Percentiles rank a stretch among this genome's conserved stretches.
Evolutionary conservation across 30 jellyfish, hydroid and myxozoan species (phyloP).

Genomic region (Chironex yamaguchii): DNA sequence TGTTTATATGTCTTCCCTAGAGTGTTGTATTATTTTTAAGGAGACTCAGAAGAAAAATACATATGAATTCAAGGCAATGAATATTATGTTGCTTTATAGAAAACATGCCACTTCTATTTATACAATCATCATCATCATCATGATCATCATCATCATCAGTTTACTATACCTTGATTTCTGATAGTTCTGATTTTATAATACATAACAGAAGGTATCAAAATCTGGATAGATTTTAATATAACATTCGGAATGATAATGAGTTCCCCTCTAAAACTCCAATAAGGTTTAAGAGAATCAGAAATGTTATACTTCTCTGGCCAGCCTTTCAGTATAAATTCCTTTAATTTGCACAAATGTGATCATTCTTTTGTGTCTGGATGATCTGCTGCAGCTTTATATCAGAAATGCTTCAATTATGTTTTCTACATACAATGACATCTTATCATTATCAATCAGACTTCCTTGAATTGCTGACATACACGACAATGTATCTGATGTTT

Average conservation of each 20-base stretch:
- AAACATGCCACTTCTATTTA: too few relatives aligned
- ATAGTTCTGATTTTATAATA: too few relatives aligned
- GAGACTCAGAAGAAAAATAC: too few relatives aligned
- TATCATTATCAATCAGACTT: conserved; percentile 50
- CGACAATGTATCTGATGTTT: conserved; percentile 72
- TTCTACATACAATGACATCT: conserved; percentile 10
- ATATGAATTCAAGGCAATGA: too few relatives aligned
- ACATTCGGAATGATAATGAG: conserved; percentile 23
- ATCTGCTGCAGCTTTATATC: conserved; percentile 50
- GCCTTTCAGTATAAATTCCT: conserved; percentile 20
- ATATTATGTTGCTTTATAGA: too few relatives aligned
- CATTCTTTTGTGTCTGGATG: conserved; percentile 42
- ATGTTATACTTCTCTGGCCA: conserved; percentile 53
- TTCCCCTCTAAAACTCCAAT: conserved; percentile 39
- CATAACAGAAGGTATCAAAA: conserved; percentile 66
- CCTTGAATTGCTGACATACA: conserved; percentile 30
- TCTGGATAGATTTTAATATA: conserved; percentile 39
- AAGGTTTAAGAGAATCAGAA: conserved; percentile 47
- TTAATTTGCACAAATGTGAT: conserved; percentile 31
- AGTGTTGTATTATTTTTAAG: too few relatives aligned
- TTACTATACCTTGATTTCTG: too few relatives aligned
- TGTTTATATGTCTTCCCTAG: too few relatives aligned
- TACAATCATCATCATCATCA: too few relatives aligned
- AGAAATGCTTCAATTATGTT: conserved; percentile 29
- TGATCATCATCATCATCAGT: too few relatives aligned